Conservation (phyloP, 2,113 vertebrate genomes). For the Dipodomys stephensi region DNA sequence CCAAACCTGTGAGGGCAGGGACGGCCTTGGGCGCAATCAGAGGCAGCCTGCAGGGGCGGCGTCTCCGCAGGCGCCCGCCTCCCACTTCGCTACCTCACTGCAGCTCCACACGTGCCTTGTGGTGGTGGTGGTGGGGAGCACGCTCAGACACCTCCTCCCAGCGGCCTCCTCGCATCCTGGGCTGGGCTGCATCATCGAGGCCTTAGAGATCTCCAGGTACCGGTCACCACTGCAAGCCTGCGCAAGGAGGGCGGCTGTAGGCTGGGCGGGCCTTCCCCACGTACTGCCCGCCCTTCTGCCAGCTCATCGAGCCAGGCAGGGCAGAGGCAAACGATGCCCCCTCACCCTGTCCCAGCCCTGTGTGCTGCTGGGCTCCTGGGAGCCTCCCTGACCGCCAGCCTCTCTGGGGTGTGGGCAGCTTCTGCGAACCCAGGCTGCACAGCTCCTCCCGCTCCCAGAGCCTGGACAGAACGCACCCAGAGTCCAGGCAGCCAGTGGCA, state of each 20-base stretch:
- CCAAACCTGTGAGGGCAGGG: background rate
- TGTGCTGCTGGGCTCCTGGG: background rate
- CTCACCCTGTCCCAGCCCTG: rapidly evolving
- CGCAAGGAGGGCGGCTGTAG: background rate
- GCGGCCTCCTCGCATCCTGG: too few species aligned
- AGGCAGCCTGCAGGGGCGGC: background rate
- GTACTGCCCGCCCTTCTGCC: rapidly evolving
- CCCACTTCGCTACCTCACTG: too few species aligned
- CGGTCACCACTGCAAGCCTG: constrained; percentile 91
- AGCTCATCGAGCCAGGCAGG: background rate
- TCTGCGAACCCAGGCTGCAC: background rate
- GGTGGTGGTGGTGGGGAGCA: too few species aligned
- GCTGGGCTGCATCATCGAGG: constrained; percentile 85
- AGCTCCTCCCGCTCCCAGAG: background rate
- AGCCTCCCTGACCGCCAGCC: background rate
- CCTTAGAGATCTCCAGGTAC: constrained; percentile 88
- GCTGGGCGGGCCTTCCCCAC: rapidly evolving
- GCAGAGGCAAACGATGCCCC: rapidly evolving
- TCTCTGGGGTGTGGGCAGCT: background rate
- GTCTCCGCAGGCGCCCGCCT: too few species aligned
- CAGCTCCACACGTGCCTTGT: too few species aligned
- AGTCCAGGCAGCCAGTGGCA: too few species aligned
- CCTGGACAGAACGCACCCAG: too few species aligned
- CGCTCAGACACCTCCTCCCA: too few species aligned
- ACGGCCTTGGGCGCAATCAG: too few species aligned